Evolutionary conservation across 2,888 invertebrate species (phyloP), one percentile per base, ranked within the genome.

Genomic region (Latrodectus elegans): DNA sequence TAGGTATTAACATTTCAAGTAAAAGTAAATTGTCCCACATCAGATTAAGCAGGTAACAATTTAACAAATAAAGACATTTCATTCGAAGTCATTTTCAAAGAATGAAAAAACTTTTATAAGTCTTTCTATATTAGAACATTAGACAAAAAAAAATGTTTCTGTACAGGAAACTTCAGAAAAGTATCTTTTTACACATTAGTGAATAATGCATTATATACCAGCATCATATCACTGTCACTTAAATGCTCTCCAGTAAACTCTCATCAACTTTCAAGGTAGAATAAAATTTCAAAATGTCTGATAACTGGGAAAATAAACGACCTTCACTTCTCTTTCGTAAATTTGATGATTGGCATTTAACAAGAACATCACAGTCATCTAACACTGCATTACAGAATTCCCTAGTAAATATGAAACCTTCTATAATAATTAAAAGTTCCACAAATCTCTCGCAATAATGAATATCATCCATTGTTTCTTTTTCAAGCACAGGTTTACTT

Each of bases 231-330:
- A 89, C 96, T 95, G 91, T 99, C 97, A 0, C 96, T 96, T 90
- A 99, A 93, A 0, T 98, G 96, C 92, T 98, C 98, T 0, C 99
- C 99, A 0, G 96, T 96, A 91, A 96, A 96, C 91, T 22, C 22
- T 99, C 99, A 92, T 97, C 97, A 89, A 99, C 99, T 93, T 99
- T 99, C 92, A 99, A 99, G 88, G 97, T 95, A 0, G 97, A 95
- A 92, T 99, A 99, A 92, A 99, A 99, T 92, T 97, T 97, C 79
- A 99, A 93, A 95, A 98, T 97, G 90, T 97, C 96, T 91, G 99
- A 93, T 8, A 99, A 93, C 96, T 99, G 94, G 14, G 95, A 94
- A 92, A 98, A 99, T 53, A 99, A 94, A 92, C 97, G 96, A 68
- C 98, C 99, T 91, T 98, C 98, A 0, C 94, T 93, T 79, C 96